Percentiles rank a stretch among this genome's conserved stretches.
Evolutionary conservation across 2,113 vertebrate species (phyloP).

Genomic region (Amblyornis subalaris): DNA sequence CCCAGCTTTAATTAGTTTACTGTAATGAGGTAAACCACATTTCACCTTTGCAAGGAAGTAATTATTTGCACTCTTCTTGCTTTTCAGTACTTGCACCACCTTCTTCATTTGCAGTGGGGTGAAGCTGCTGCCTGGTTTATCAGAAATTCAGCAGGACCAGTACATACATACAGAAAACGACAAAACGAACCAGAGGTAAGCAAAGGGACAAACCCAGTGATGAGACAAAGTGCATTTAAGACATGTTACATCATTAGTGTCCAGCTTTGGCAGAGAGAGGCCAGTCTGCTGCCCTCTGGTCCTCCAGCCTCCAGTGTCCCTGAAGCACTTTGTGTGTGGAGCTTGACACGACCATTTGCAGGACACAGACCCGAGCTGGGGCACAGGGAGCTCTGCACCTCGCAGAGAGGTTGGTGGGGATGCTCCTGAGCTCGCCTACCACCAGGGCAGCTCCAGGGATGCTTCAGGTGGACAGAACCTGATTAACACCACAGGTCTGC

Average conservation of each 20-base stretch:
- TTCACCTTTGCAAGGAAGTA: constrained; percentile 36
- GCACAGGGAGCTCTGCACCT: neutral
- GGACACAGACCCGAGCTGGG: rapidly evolving
- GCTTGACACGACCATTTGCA: rapidly evolving
- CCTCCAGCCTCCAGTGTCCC: neutral
- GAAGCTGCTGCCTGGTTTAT: neutral
- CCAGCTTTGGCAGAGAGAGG: neutral
- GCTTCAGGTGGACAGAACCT: rapidly evolving
- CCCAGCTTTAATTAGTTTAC: constrained; percentile 43
- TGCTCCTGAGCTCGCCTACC: neutral
- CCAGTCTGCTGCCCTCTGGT: neutral
- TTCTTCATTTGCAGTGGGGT: neutral
- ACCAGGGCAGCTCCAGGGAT: rapidly evolving
- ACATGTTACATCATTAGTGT: neutral
- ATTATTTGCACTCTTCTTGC: constrained; percentile 10
- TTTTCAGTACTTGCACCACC: neutral
- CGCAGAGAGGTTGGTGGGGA: rapidly evolving
- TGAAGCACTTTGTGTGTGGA: neutral
- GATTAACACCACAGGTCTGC: neutral
- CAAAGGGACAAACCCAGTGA: neutral
- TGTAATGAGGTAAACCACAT: constrained; percentile 22
- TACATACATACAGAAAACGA: rapidly evolving
- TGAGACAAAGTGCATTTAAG: neutral
- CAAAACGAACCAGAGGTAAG: neutral
- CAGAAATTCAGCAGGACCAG: neutral